Evolutionary conservation across 1,140 invertebrate species (phyloP).

Genomic region (Coptotermes formosanus): DNA sequence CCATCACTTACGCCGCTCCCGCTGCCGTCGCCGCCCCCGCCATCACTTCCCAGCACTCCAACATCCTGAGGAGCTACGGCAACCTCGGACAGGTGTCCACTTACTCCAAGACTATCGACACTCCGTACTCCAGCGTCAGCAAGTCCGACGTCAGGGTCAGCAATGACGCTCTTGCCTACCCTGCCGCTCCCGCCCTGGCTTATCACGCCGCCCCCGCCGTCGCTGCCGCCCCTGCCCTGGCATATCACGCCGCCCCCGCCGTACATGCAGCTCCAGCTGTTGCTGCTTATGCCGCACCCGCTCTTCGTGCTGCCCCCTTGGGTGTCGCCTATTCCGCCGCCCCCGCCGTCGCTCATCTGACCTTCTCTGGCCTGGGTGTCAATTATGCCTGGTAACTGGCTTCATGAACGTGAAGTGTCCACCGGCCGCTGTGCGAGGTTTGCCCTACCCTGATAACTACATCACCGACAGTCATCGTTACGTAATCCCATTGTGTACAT

Average conservation of each 20-base stretch:
- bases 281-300: slow-evolving; percentile 35
- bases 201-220: slow-evolving; percentile 37
- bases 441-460: too few relatives aligned
- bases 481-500: too few relatives aligned
- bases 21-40: slow-evolving; percentile 27
- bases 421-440: too few relatives aligned
- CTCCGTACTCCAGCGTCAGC: slow-evolving; percentile 39
- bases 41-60: slow-evolving; percentile 33
- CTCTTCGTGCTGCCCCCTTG: not conserved
- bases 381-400: slow-evolving; percentile 14
- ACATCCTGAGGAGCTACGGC: slow-evolving; percentile 36
- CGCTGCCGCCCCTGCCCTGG: slow-evolving; percentile 40
- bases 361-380: slow-evolving; percentile 26
- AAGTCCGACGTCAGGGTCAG: slow-evolving; percentile 39
- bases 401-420: not conserved
- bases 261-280: not conserved
- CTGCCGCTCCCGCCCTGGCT: slow-evolving; percentile 34
- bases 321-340: slow-evolving; percentile 35
- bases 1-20: not conserved
- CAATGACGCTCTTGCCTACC: slow-evolving; percentile 37
- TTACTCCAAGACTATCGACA: slow-evolving; percentile 39
- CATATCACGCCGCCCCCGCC: slow-evolving; percentile 35
- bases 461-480: too few relatives aligned
- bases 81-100: slow-evolving; percentile 35
- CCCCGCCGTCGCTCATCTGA: slow-evolving; percentile 15